These are phyloP conservation scores for Pseudobourletiella spinata DNA, from an alignment of 1,140 invertebrate genomes.

Conservation along the genomic window DNA sequence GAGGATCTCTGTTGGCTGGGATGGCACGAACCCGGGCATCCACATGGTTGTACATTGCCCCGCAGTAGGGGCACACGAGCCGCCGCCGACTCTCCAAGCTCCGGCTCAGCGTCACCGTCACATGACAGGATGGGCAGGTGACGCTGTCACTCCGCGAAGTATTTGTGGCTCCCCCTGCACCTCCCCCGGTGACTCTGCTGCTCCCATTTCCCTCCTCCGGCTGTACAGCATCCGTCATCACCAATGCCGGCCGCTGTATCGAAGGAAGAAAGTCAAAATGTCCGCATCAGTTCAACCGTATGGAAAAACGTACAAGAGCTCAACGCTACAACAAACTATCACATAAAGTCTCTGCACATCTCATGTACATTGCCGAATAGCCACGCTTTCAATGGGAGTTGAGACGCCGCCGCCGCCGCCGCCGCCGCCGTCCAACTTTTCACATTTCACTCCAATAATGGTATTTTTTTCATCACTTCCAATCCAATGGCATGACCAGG, in stretches of 20 bases:
- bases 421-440: no score
- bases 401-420: no score
- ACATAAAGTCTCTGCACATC: no score
- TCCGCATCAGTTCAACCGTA: no score
- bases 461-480: no score
- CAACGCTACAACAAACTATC: no score
- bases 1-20: constrained; percentile 8
- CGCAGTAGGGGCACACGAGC: constrained; percentile 34
- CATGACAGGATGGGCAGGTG: constrained; percentile 35
- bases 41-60: constrained; percentile 31
- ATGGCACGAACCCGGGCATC: constrained; percentile 21
- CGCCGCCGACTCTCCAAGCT: constrained; percentile 26
- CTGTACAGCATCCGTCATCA: constrained; percentile 32
- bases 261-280: not conserved
- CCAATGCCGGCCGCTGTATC: constrained; percentile 31
- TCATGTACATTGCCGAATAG: no score
- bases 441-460: no score
- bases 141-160: constrained; percentile 33
- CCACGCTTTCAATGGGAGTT: no score
- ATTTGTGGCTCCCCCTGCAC: constrained; percentile 24
- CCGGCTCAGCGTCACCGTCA: constrained; percentile 33
- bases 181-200: constrained; percentile 1
- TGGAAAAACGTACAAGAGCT: no score
- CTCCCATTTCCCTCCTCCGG: constrained; percentile 13
- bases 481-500: no score